Base-by-base conservation (phyloP, 2,113 vertebrate species). In the Tachycineta bicolor region DNA sequence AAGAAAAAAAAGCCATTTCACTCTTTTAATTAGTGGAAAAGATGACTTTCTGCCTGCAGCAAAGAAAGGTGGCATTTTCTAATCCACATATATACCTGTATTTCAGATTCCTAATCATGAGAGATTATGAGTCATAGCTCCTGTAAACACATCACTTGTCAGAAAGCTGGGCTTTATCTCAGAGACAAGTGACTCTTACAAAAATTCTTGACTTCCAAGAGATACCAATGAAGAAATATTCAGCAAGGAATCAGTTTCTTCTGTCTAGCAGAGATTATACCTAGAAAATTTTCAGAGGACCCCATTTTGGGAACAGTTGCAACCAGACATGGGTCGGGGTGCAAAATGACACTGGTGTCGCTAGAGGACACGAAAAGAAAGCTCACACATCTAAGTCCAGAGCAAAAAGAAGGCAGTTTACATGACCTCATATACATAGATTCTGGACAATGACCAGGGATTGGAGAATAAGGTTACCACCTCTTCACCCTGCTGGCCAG, bases 251-350 rank as follows among this genome's bases (percentile, higher is more conserved):
- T 47, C 43, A 8, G 31, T 13, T 43, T 44, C 11, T 65, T 78
- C 33, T 46, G 13, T 16, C 19, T 13, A 67, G n/a, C 31, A 26
- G 20, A 37, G 20, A 19, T 33, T 0, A 6, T 0, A 52, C 6
- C 11, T 11, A 47, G 41, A 25, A 46, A 41, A 31, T 2, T 7
- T 68, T 41, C 37, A 44, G 29, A 52, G 24, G 22, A 29, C 22
- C 44, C 12, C 10, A 5, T 6, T 2, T 0, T 22, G 28, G 44
- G 31, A 44, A 11, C 16, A 39, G 18, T 2, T 31, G 46, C 31
- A 31, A 6, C 55, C 46, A 65, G 20, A 53, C 39, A 47, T 0
- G 0, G 15, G 14, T 37, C 1, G 2, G 44, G 46, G 55, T 43
- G 20, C 56, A 75, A 75, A 80, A 69, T 2, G 14, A 23, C 31